phyloP scores from a whole-genome alignment of 1,140 invertebrate species.

The Drosophila murphyi region DNA sequence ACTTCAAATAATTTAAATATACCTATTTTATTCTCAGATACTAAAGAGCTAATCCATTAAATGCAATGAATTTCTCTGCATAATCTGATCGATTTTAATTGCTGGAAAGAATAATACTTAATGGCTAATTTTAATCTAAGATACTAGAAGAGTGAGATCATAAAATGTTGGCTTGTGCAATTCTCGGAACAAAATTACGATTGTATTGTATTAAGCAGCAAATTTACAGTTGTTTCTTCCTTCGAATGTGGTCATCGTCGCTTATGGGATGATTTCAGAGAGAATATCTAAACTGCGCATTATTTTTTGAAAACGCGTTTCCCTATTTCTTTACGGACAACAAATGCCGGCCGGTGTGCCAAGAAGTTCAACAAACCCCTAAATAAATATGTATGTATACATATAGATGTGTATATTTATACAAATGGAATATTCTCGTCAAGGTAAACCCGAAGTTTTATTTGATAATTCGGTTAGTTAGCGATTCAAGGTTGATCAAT shows the following conservation, averaged over 20 bases:
- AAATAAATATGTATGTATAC: slow-evolving; percentile 9
- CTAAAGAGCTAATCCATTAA: no score
- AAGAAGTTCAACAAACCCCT: slow-evolving; percentile 23
- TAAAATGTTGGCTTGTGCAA: no score
- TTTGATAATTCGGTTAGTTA: slow-evolving; percentile 24
- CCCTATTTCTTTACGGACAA: background rate
- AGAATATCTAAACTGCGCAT: slow-evolving; percentile 22
- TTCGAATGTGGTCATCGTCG: slow-evolving; percentile 27
- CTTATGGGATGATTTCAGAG: slow-evolving; percentile 14
- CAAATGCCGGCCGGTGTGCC: slow-evolving; percentile 34
- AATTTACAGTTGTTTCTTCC: background rate
- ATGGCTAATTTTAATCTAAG: no score
- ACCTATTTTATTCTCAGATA: no score
- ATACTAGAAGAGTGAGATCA: no score
- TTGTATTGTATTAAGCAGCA: background rate
- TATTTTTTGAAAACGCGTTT: slow-evolving; percentile 28
- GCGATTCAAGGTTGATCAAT: slow-evolving; percentile 51
- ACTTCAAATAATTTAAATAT: no score
- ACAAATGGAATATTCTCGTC: slow-evolving; percentile 29
- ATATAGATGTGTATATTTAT: slow-evolving; percentile 1
- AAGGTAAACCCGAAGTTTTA: slow-evolving; percentile 47
- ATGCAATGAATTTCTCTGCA: no score
- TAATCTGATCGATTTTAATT: no score
- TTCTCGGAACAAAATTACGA: background rate
- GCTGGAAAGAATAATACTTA: no score